Conservation (phyloP, 2,113 vertebrate species). For the Tauraco erythrolophus region DNA sequence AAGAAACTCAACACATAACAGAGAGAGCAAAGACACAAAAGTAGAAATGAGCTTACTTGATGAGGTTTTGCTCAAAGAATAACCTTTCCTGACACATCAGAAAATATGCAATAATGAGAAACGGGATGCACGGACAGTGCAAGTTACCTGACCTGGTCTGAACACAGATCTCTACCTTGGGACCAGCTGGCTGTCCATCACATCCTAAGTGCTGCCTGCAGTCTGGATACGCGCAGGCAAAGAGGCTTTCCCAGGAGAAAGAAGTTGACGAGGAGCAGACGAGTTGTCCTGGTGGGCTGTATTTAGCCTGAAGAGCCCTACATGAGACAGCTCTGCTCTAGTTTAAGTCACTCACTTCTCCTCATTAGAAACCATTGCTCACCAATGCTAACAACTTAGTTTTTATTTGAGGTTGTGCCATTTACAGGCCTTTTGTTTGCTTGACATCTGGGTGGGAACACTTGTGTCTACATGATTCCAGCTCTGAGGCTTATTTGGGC, state of each 20-base stretch:
- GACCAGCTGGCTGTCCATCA: background rate
- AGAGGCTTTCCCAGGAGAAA: background rate
- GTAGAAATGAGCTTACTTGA: background rate
- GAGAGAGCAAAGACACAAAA: background rate
- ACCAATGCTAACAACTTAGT: background rate
- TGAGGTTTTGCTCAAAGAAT: background rate
- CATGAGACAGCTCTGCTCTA: background rate
- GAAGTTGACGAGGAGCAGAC: background rate
- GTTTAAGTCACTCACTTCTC: background rate
- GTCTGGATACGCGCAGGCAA: background rate
- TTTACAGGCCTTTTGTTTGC: background rate
- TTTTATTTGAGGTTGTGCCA: background rate
- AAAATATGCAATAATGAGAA: background rate
- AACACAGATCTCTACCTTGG: background rate
- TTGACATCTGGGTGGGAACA: background rate
- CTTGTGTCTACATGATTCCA: background rate
- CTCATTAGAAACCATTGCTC: background rate
- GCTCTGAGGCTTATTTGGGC: background rate
- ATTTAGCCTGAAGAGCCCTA: background rate
- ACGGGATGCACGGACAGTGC: rapidly evolving
- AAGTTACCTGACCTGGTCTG: background rate
- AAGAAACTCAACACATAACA: background rate
- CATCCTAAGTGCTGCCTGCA: background rate
- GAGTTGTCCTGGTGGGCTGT: background rate
- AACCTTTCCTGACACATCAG: background rate